Evolutionary conservation across 2,888 invertebrate genomes (phyloP), one percentile per base, ranked within the genome.

Genomic region (Brenthis daphne): DNA sequence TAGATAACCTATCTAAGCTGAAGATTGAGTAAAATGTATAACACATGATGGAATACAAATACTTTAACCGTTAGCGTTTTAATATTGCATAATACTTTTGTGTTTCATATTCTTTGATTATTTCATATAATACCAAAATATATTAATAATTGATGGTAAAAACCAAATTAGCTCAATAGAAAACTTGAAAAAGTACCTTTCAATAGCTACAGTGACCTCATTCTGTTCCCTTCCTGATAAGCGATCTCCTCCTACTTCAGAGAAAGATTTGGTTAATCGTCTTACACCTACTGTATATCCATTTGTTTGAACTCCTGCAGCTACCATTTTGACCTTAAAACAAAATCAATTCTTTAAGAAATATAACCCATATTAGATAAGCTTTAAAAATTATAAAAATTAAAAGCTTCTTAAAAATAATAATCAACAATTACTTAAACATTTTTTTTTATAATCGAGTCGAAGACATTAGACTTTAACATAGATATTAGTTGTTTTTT

Each of bases 261-360:
- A 97, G 74, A 95, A 95, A 67, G 97, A 97, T 88, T 97, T 97
- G 55, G 96, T 96, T 72, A 97, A 89, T 86, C 96, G 96, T 76
- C 97, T 94, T 57, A 79, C 78, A 69, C 92, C 93, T 71, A 94
- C 86, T 68, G 95, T 90, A 70, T 95, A 90, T 1, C 97, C 97
- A 87, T 98, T 98, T 3, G 97, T 98, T 90, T 98, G 97, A 12
- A 97, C 97, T 24, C 97, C 97, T 82, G 97, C 97, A 13, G 97
- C 97, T 57, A 97, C 97, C 95, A 97, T 97, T 86, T 96, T 96
- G 24, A 97, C 96, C 94, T 96, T 77, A 65, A 86, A 77, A 12
- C 4, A 13, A 54, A 24, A 29, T 20, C 12, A 20, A 20, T 20
- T 16, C 20, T 5, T 20, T 11, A 53, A 20, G 20, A 53, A 20